Evolutionary conservation across 2,888 invertebrate genomes (phyloP).

Genomic region (Lacanobia oleracea): DNA sequence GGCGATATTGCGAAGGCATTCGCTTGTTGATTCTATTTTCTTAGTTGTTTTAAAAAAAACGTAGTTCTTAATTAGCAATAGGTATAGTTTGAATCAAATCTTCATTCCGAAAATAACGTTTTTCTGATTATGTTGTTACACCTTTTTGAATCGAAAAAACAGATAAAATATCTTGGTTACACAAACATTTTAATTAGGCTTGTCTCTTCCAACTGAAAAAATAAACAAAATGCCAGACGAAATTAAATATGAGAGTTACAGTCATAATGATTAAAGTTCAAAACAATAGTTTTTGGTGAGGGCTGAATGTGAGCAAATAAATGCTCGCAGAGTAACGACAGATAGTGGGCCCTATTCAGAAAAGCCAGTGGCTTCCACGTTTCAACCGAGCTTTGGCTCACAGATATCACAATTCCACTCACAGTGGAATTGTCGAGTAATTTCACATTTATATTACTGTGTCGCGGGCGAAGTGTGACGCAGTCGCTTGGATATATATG

Average conservation of each 20-base stretch:
- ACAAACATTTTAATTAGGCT: slow-evolving; percentile 3
- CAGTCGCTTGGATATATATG: slow-evolving; percentile 48
- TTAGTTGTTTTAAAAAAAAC: slow-evolving; percentile 3
- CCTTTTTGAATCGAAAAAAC: neutral
- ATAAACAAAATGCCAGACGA: slow-evolving; percentile 32
- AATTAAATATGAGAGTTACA: slow-evolving; percentile 22
- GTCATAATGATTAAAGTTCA: slow-evolving; percentile 52
- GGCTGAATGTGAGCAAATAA: slow-evolving; percentile 63
- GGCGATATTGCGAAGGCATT: neutral
- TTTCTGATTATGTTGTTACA: neutral
- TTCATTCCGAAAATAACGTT: neutral
- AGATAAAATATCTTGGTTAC: slow-evolving; percentile 9
- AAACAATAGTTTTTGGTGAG: slow-evolving; percentile 71
- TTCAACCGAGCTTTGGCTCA: slow-evolving; percentile 75
- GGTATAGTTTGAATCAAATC: neutral
- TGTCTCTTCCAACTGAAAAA: slow-evolving; percentile 18
- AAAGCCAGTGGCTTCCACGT: slow-evolving; percentile 76
- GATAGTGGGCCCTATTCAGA: slow-evolving; percentile 76
- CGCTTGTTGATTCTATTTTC: neutral
- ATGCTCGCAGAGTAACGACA: slow-evolving; percentile 64
- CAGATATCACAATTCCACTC: slow-evolving; percentile 76
- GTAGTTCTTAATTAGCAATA: neutral
- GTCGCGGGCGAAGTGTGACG: slow-evolving; percentile 57
- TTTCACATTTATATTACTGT: slow-evolving; percentile 65
- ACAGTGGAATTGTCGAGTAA: slow-evolving; percentile 72